Base-by-base conservation (phyloP, 2,113 vertebrate genomes). In the Plecotus auritus region DNA sequence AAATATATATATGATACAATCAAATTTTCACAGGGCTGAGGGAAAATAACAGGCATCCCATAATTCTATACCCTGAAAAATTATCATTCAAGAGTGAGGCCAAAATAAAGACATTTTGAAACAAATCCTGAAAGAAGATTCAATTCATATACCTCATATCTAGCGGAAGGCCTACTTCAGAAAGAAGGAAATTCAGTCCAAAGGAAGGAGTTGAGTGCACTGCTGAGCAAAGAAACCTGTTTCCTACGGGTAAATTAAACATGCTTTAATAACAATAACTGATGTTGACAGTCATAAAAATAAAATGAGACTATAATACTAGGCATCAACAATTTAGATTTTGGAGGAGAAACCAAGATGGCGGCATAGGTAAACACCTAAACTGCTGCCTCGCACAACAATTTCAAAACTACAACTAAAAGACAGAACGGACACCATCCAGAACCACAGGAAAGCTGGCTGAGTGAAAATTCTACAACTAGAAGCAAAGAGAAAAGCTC, bases 61-160 rank as follows among this genome's bases (percentile, higher is more conserved):
- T 13, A 91, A 40, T 88, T 95, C 35, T 73, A 83, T 47, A 69
- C 26, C 22, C 49, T 69, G 28, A 32, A 94, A 88, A 93, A 32
- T 20, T 92, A 74, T 47, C 35, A 83, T 49, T 93, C 23, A 92
- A 88, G 77, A 86, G 2, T 22, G 23, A 88, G 30, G 45, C 20
- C 22, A 82, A 88, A 94, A 74, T 70, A 61, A 93, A 93, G 70
- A 91, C 8, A 90, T 81, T 88, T 56, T 72, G 70, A 94, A 70
- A 40, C 35, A 92, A 88, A 73, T 86, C 49, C 61, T 95, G 22
- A 73, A 91, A 82, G 94, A 91, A 82, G 91, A 77, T 86, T 73
- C n/a, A 89, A 85, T 11, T 49, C 12, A 94, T 6, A 37, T 70
- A 61, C 13, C 64, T 89, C 28, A 76, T 18, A 13, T 40, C 7